A percentile compares a stretch with the other conserved stretches of the same genome.
These are phyloP conservation scores for Camptogramma bilineatum DNA, from an alignment of 2,888 invertebrate genomes.

Conservation along the genomic window DNA sequence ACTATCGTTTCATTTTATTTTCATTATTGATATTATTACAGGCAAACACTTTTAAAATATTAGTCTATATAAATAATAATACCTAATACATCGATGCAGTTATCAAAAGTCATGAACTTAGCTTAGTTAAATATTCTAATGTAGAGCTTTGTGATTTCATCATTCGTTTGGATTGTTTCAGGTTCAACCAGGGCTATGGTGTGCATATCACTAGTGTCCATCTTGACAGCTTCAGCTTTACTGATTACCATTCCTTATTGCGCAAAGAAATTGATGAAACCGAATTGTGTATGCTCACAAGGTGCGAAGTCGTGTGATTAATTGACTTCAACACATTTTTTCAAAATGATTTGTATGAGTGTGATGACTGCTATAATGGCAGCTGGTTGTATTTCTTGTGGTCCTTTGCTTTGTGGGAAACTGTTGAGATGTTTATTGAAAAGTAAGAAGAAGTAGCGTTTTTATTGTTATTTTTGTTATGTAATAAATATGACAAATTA, in stretches of 20 bases:
- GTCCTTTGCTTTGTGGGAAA: conserved; percentile 58
- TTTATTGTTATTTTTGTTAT: conserved; percentile 25
- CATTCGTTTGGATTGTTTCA: conserved; percentile 47
- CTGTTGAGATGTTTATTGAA: conserved; percentile 52
- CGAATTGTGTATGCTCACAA: conserved; percentile 24
- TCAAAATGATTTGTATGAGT: conserved; percentile 62
- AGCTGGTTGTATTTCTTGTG: conserved; percentile 53
- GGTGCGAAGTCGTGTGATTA: conserved; percentile 10
- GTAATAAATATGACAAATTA: conserved; percentile 41
- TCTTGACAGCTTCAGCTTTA: conserved; percentile 31
- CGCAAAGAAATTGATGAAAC: conserved; percentile 20
- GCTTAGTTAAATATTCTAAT: no score
- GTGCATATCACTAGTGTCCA: conserved; percentile 36
- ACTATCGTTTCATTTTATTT: conserved; percentile 30
- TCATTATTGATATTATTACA: no score
- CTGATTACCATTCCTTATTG: conserved; percentile 33
- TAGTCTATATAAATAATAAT: no score
- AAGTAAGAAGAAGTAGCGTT: conserved; percentile 41
- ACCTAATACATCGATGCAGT: background rate
- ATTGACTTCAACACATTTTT: background rate
- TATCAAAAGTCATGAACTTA: no score
- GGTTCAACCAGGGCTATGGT: conserved; percentile 42
- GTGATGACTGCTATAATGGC: conserved; percentile 54
- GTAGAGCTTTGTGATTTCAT: background rate
- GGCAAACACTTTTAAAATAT: no score